Base-by-base conservation (phyloP, 1,140 invertebrate genomes). In the Brachionus sp. region DNA sequence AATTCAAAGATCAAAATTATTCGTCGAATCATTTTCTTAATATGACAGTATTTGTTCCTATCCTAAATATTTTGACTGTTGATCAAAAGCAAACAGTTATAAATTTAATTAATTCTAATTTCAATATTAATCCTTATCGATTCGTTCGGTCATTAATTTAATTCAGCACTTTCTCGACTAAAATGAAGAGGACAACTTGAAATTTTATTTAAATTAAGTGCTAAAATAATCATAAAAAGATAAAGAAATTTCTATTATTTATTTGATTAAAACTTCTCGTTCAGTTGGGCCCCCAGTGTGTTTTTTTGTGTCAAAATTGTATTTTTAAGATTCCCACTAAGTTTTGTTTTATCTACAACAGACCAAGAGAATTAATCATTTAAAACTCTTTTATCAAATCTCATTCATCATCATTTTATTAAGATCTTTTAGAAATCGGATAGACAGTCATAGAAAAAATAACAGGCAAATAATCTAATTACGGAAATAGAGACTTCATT, bases 221-320 rank as follows among this genome's bases (percentile, higher is more conserved):
- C 64, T 66, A 66, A 66, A 66, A 66, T 66, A 66, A 66, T 66
- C 64, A 37, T 66, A 57, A 57, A 66, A 66, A 66, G 64, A 66
- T 66, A 66, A 66, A 66, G 64, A 66, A 66, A 37, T 66, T 66
- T 66, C 33, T 66, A 33, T 37, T 37, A 33, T 66, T 37, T 66
- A 33, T 66, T 66, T 66, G 25, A 33, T 33, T 66, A 37, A 13
- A 33, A 33, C 64, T 33, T 66, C 33, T 66, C 64, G 25, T 66
- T 66, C 29, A 10, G 25, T 66, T 33, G 33, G 23, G 64, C 64
- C 25, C 64, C 33, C 25, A n/a, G 64, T 35, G 64, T 33, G 64
- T 66, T 16, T 16, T 62, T 66, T 29, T 66, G 64, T 66, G 64
- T 66, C 64, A 66, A 66, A 66, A 66, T 66, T 37, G 64, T 29